Base-by-base conservation (phyloP, 2,888 invertebrate species). In the Eupithecia inturbata region DNA sequence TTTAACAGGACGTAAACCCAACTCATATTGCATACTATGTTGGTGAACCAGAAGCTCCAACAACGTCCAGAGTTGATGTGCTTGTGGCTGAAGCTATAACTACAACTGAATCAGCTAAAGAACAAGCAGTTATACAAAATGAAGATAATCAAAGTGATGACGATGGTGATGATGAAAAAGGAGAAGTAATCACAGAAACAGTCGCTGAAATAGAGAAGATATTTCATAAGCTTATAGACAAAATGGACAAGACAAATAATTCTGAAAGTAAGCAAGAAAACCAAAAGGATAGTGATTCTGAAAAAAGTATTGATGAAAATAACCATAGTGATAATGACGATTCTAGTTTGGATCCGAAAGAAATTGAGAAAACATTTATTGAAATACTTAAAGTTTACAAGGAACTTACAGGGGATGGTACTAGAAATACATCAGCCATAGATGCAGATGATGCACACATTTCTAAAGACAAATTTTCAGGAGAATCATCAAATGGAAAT, bases 171-270 rank as follows among this genome's bases (percentile, higher is more conserved):
- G 22, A 57, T 57, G 57, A 41, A 45, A 49, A 64, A 16, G n/a
- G 70, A n/a, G 72, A 74, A 31, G 76, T 75, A 36, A 70, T 73
- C 1, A 66, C 74, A 49, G 72, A 67, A 36, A 69, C 70, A 28
- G 62, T 77, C 3, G 10, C 73, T 0, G 74, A 78, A 68, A 70
- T 77, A 69, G 49, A 72, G 19, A 67, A 68, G n/a, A 71, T 77
- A 36, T 36, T 64, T 19, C 22, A 64, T n/a, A 64, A 36, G 7
- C 36, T 64, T 3, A 33, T 12, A 31, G 63, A 64, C 33, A 33
- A 64, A 0, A 33, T 64, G 4, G 36, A 36, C n/a, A 64, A n/a
- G n/a, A 4, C n/a, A n/a, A 12, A 36, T 64, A n/a, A n/a, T 36
- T 64, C 63, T n/a, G 63, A 64, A 36, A n/a, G 16, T 64, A 33